Evolutionary conservation across 2,888 invertebrate species (phyloP).

Genomic region (Sminthurinus aureus): DNA sequence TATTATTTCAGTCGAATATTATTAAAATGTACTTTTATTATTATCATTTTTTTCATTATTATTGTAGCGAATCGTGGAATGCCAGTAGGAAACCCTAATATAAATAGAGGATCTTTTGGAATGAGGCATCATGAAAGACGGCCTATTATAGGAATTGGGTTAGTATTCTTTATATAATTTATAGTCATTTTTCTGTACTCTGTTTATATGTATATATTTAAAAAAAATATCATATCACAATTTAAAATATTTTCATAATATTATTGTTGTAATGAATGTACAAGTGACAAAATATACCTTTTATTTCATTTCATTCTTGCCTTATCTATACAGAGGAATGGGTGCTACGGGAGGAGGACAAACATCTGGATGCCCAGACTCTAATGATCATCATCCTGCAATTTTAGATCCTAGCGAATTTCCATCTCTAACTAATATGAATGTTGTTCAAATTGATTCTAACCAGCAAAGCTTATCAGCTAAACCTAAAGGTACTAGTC

Average conservation of each 20-base stretch:
- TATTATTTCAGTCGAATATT: no score
- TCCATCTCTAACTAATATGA: slow-evolving; percentile 88
- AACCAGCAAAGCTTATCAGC: slow-evolving; percentile 58
- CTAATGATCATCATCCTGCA: slow-evolving; percentile 69
- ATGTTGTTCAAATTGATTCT: slow-evolving; percentile 65
- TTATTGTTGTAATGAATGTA: no score
- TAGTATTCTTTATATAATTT: not conserved
- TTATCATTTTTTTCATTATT: no score
- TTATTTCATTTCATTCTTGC: not conserved
- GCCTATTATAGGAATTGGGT: slow-evolving; percentile 56
- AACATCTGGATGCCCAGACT: slow-evolving; percentile 50
- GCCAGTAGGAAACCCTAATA: slow-evolving; percentile 45
- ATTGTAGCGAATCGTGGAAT: slow-evolving; percentile 22
- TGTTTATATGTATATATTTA: no score
- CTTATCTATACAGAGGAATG: slow-evolving; percentile 11
- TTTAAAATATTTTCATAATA: no score
- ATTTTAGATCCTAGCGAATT: slow-evolving; percentile 91
- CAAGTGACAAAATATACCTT: no score
- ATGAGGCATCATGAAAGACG: slow-evolving; percentile 52
- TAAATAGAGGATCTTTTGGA: slow-evolving; percentile 46
- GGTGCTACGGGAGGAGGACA: slow-evolving; percentile 56
- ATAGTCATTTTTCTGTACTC: no score
- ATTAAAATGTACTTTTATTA: no score
- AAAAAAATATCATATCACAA: no score
- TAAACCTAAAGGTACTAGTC: slow-evolving; percentile 53